Base-by-base conservation (phyloP, 2,888 invertebrate genomes). In the Ormyrus rosae region DNA sequence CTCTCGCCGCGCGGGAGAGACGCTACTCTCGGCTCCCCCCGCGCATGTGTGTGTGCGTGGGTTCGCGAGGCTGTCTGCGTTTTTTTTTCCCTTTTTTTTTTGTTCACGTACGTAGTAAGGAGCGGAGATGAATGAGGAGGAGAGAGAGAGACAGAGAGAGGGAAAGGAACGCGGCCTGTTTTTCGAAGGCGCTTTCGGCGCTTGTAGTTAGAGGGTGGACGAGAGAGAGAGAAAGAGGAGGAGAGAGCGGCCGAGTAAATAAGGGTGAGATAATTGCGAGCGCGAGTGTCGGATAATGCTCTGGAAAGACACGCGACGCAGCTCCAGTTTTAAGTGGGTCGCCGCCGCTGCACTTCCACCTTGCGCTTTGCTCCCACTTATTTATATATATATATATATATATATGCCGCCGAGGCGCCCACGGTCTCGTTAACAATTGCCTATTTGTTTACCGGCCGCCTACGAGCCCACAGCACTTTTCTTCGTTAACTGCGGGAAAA, bases 121-220 rank as follows among this genome's bases (percentile, higher is more conserved):
- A 34, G 45, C 19, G 56, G 46, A 69, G 65, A 77, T 76, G 77
- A 81, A 76, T 63, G 81, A 73, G 69, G 34, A 55, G 34, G 7
- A 48, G 46, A 9, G 34, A 34, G 19, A 19, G 56, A 19, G 64
- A 60, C 72, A 71, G 76, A 81, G 72, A 56, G 81, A 69, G 69
- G 60, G 55, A 53, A 60, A 50, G 48, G 65, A 70, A 64, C 51
- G 70, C 58, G 45, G 51, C 9, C n/a, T 69, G 11, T 63, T 72
- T 69, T 73, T 19, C 53, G 68, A 56, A 73, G 77, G 81, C 81
- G 73, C 81, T 77, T 77, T 81, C 72, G 81, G 81, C 81, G 81
- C 77, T 81, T 77, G 67, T 77, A 77, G 76, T 75, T 80, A 76
- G 48, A 76, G 68, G 80, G 72, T 61, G 63, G 60, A 64, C 34